phyloP scores from a whole-genome alignment of 2,888 invertebrate genomes.

The Rhaphigaster nebulosa region DNA sequence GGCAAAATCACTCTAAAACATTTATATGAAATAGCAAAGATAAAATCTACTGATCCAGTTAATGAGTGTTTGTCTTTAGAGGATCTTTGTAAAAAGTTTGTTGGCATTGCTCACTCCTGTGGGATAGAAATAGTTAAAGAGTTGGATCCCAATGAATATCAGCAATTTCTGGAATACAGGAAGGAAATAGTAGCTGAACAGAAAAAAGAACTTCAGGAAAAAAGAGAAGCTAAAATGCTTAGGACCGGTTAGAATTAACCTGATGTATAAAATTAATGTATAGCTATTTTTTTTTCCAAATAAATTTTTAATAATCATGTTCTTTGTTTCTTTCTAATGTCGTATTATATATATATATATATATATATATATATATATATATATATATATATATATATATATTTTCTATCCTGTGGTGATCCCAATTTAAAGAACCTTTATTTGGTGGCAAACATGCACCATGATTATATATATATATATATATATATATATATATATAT shows the following conservation, averaged over 20 bases:
- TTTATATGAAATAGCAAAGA: constrained; percentile 96
- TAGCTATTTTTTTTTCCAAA: not conserved
- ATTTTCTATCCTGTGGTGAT: too few relatives aligned
- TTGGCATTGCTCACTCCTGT: constrained; percentile 83
- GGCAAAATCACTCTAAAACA: constrained; percentile 96
- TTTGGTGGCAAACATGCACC: too few relatives aligned
- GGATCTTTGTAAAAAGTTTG: constrained; percentile 84
- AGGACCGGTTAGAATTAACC: constrained; percentile 75
- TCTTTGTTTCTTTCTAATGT: not conserved
- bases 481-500: too few relatives aligned
- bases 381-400: too few relatives aligned
- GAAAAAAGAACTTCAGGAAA: constrained; percentile 82
- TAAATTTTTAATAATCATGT: not conserved
- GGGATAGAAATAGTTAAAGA: constrained; percentile 88
- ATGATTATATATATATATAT: too few relatives aligned
- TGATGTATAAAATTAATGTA: not conserved
- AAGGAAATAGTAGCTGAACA: constrained; percentile 79
- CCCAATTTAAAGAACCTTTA: too few relatives aligned
- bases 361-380: too few relatives aligned
- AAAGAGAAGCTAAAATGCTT: constrained; percentile 91
- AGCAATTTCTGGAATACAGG: constrained; percentile 83
- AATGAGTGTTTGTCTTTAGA: constrained; percentile 76
- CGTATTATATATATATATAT: too few relatives aligned
- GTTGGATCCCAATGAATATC: constrained; percentile 85
- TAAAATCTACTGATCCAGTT: constrained; percentile 91